Evolutionary conservation across 2,797 vertebrate species (phyloP).

Genomic region (Mareca strepera): DNA sequence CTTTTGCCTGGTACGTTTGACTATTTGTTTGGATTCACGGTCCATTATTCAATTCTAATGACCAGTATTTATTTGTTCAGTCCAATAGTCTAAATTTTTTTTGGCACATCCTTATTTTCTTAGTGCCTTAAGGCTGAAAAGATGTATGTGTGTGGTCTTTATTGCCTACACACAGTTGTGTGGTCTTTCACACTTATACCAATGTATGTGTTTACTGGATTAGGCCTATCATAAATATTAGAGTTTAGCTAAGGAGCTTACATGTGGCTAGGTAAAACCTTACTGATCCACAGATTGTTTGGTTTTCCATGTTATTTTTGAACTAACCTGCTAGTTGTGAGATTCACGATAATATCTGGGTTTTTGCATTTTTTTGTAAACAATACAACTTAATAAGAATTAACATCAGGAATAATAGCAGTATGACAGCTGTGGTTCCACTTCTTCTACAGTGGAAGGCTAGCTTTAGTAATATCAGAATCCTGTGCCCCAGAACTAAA

Average conservation of each 20-base stretch:
- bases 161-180: slow-evolving; percentile 21
- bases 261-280: slow-evolving; percentile 34
- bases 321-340: background rate
- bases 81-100: slow-evolving; percentile 28
- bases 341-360: background rate
- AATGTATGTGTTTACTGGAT: slow-evolving; percentile 57
- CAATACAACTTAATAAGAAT: background rate
- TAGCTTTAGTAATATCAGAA: background rate
- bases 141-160: slow-evolving; percentile 44
- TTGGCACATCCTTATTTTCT: slow-evolving; percentile 47
- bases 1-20: slow-evolving; percentile 23
- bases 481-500: background rate
- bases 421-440: background rate
- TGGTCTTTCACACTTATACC: background rate
- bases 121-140: background rate
- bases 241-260: slow-evolving; percentile 32
- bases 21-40: slow-evolving; percentile 56
- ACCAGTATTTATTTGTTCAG: slow-evolving; percentile 66
- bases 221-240: slow-evolving; percentile 44
- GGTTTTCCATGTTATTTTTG: background rate
- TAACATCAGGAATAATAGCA: background rate
- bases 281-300: background rate
- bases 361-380: background rate
- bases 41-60: slow-evolving; percentile 55
- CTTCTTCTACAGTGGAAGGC: background rate